Percentiles rank a stretch among this genome's conserved stretches.
phyloP scores from a whole-genome alignment of 2,113 vertebrate genomes.

The Scatophagus argus region DNA sequence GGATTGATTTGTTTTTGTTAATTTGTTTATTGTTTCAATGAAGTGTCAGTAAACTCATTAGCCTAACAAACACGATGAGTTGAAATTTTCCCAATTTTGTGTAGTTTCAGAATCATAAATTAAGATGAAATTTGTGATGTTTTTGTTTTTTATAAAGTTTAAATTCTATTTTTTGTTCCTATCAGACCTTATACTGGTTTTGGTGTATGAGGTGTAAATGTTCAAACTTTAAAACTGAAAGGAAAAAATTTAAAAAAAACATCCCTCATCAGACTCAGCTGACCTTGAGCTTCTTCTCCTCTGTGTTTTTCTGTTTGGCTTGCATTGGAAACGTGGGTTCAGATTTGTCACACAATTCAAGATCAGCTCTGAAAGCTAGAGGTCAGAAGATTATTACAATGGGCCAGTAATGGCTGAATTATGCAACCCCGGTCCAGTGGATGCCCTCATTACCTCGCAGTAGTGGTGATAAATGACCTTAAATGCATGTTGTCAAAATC shows the following conservation, averaged over 20 bases:
- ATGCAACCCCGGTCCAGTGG: constrained; percentile 79
- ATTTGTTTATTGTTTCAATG: constrained; percentile 14
- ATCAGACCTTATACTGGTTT: neutral
- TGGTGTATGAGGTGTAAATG: neutral
- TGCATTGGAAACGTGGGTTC: constrained; percentile 48
- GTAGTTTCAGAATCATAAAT: neutral
- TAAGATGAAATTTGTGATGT: neutral
- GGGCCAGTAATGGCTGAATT: constrained; percentile 83
- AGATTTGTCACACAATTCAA: constrained; percentile 80
- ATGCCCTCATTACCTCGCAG: constrained; percentile 79
- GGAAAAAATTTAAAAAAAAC: neutral
- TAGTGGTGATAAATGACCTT: constrained; percentile 78
- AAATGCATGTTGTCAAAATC: constrained; percentile 82
- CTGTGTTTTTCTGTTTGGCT: constrained; percentile 53
- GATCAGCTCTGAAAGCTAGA: constrained; percentile 82
- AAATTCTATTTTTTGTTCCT: neutral
- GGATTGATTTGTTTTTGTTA: too few species aligned
- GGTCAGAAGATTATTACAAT: constrained; percentile 85
- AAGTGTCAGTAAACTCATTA: neutral
- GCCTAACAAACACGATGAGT: neutral
- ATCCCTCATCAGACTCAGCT: neutral
- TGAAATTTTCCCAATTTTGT: neutral
- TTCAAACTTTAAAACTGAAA: constrained; percentile 29
- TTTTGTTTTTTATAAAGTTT: neutral
- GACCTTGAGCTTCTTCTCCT: constrained; percentile 66